Conservation (phyloP, 2,113 vertebrate genomes). For the Mus pahari region DNA sequence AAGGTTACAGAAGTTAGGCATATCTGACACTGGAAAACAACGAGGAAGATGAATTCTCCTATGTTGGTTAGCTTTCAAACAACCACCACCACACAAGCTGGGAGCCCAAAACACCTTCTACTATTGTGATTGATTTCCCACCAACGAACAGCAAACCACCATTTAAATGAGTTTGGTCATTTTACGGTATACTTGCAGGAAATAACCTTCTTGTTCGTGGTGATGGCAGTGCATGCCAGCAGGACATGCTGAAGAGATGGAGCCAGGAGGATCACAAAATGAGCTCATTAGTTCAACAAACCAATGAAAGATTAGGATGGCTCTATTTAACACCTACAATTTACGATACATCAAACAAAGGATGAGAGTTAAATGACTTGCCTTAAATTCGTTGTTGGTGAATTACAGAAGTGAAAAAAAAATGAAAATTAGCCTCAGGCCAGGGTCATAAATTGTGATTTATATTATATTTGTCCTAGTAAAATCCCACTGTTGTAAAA, state of each 20-base stretch:
- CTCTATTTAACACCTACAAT: neutral
- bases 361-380: slow-evolving; percentile 28
- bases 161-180: neutral
- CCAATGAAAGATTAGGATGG: slow-evolving; percentile 13
- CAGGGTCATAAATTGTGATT: slow-evolving; percentile 34
- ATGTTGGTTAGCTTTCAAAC: neutral
- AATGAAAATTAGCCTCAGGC: slow-evolving; percentile 38
- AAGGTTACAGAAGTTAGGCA: neutral
- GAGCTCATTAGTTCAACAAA: neutral
- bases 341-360: neutral
- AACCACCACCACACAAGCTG: neutral
- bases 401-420: slow-evolving; percentile 53
- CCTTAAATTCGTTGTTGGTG: neutral
- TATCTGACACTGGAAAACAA: neutral
- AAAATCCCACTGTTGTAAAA: slow-evolving; percentile 61
- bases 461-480: slow-evolving; percentile 41
- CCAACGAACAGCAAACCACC: slow-evolving; percentile 38
- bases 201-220: neutral
- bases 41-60: slow-evolving; percentile 34
- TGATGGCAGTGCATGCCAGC: neutral
- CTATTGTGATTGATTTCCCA: neutral
- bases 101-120: neutral
- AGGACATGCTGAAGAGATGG: too few relatives aligned
- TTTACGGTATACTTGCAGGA: neutral
- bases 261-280: neutral